Evolutionary conservation across 2,113 vertebrate species (phyloP).

Genomic region (Notothenia coriiceps): DNA sequence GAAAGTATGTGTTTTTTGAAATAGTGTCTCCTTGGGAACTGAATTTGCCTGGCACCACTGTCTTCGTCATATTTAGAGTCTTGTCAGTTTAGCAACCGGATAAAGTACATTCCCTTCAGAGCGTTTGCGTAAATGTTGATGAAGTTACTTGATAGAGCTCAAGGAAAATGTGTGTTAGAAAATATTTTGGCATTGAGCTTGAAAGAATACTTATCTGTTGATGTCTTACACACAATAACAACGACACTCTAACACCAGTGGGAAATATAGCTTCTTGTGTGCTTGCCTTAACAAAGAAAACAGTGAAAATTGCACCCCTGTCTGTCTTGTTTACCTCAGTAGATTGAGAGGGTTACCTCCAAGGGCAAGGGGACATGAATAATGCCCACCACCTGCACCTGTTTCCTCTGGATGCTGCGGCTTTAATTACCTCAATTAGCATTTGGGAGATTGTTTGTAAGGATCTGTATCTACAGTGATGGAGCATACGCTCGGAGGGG

Average conservation of each 20-base stretch:
- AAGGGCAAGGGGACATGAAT: constrained; percentile 84
- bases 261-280: constrained; percentile 75
- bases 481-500: constrained; percentile 77
- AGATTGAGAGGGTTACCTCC: constrained; percentile 83
- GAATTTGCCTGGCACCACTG: constrained; percentile 2
- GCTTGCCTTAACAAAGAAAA: constrained; percentile 74
- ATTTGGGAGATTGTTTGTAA: constrained; percentile 85
- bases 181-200: constrained; percentile 45
- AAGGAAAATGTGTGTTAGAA: constrained; percentile 51
- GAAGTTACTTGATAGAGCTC: constrained; percentile 33
- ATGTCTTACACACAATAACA: constrained; percentile 62
- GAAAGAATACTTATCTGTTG: constrained; percentile 64
- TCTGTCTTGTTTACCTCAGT: constrained; percentile 81
- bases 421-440: constrained; percentile 87
- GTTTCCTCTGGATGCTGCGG: constrained; percentile 81
- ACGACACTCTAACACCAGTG: constrained; percentile 46
- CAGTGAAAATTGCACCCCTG: constrained; percentile 69
- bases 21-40: constrained; percentile 47
- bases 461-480: constrained; percentile 82
- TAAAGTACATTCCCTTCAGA: constrained; percentile 11
- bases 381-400: constrained; percentile 84
- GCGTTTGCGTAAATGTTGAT: constrained; percentile 25
- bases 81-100: constrained; percentile 4
- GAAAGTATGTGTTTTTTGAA: constrained; percentile 45
- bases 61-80: constrained; percentile 17